A percentile compares a stretch with the other conserved stretches of the same genome.
Evolutionary conservation across 2,888 invertebrate genomes (phyloP).

Genomic region (Caenorhabditis sp.): DNA sequence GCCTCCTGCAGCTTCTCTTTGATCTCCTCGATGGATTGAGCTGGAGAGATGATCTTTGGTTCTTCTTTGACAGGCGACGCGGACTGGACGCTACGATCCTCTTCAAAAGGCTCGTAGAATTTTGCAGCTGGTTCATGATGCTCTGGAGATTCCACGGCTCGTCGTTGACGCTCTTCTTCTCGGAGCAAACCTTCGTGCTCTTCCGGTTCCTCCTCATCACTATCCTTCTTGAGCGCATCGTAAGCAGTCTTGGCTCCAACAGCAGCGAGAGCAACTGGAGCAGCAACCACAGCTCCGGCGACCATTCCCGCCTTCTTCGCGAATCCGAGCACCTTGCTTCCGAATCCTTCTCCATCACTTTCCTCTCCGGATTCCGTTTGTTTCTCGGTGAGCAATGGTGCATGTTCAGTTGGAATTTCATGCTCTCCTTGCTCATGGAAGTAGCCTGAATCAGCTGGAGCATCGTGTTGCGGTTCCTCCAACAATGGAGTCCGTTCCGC

Average conservation of each 20-base stretch:
- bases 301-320: slow-evolving; percentile 68
- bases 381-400: slow-evolving; percentile 12
- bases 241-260: slow-evolving; percentile 66
- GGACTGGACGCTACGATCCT: slow-evolving; percentile 26
- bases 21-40: slow-evolving; percentile 14
- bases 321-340: slow-evolving; percentile 59
- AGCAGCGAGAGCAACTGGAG: slow-evolving; percentile 66
- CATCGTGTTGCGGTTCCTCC: slow-evolving; percentile 1
- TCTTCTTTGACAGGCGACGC: slow-evolving; percentile 12
- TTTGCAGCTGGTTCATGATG: slow-evolving; percentile 29
- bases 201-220: slow-evolving; percentile 36
- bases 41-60: slow-evolving; percentile 39
- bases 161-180: too few relatives aligned
- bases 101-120: slow-evolving; percentile 38
- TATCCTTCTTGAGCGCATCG: slow-evolving; percentile 57
- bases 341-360: slow-evolving; percentile 52
- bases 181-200: slow-evolving; percentile 17
- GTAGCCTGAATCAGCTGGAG: slow-evolving; percentile 8
- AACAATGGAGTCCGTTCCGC: slow-evolving; percentile 3
- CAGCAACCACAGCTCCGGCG: slow-evolving; percentile 68
- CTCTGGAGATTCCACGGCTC: slow-evolving; percentile 14
- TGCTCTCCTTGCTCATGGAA: slow-evolving; percentile 16
- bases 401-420: slow-evolving; percentile 20
- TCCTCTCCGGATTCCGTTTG: slow-evolving; percentile 39
- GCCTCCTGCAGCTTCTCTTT: not conserved